Conservation (phyloP, 1,140 invertebrate species). For the Listronotus oregonensis region DNA sequence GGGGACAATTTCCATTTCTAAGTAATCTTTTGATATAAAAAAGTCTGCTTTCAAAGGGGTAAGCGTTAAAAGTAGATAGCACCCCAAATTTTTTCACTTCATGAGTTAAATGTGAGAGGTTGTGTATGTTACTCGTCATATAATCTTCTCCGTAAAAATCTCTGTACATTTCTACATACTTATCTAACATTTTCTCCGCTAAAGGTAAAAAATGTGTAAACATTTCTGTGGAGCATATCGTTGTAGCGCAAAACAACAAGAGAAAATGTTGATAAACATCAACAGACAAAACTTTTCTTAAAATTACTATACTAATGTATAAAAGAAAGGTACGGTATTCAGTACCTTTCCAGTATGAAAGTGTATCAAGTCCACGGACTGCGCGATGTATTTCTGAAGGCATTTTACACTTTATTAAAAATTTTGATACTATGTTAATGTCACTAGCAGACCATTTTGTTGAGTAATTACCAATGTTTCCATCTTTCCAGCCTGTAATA, state of each 20-base stretch:
- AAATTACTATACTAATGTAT: constrained; percentile 42
- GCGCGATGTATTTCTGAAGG: constrained; percentile 42
- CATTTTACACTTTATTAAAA: constrained; percentile 35
- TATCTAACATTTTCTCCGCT: no score
- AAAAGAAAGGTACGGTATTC: constrained; percentile 42
- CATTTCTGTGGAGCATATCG: constrained; percentile 25
- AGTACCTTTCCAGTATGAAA: constrained; percentile 41
- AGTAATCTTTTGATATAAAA: constrained; percentile 39
- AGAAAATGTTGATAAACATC: constrained; percentile 40
- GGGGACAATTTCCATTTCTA: constrained; percentile 35
- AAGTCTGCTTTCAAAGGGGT: constrained; percentile 44
- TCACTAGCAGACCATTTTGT: constrained; percentile 31
- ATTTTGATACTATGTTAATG: constrained; percentile 24
- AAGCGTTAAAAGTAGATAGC: constrained; percentile 40
- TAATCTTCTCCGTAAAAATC: constrained; percentile 3
- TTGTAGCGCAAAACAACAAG: constrained; percentile 31
- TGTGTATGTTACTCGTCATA: constrained; percentile 28
- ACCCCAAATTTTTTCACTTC: constrained; percentile 42
- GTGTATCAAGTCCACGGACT: constrained; percentile 36
- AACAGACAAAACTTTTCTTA: constrained; percentile 30
- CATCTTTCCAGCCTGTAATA: constrained; percentile 40
- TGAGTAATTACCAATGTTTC: constrained; percentile 30
- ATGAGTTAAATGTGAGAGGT: constrained; percentile 37
- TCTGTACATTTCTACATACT: no score
- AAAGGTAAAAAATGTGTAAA: no score